These are phyloP conservation scores for Podargus strigoides DNA, from an alignment of 2,797 vertebrate species.

Conservation along the genomic window DNA sequence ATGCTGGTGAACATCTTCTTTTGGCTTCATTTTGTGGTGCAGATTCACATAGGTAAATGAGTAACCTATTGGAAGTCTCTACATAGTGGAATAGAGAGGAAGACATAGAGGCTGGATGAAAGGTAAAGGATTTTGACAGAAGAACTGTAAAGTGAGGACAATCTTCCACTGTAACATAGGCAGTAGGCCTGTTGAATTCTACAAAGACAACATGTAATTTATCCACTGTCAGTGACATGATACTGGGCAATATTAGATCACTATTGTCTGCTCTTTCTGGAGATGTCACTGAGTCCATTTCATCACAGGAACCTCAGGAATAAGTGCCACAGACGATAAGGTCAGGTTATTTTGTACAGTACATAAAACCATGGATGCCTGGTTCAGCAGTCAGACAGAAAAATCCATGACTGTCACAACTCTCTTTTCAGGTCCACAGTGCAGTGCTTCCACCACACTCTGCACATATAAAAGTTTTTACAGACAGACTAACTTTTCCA, in stretches of 20 bases:
- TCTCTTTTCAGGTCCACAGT: background rate
- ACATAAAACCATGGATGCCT: background rate
- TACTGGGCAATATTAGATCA: background rate
- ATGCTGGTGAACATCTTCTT: background rate
- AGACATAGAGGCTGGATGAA: background rate
- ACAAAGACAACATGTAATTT: background rate
- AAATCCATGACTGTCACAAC: background rate
- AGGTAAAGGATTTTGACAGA: background rate
- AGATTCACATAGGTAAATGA: background rate
- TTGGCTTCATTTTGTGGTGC: background rate
- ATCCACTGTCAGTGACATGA: background rate
- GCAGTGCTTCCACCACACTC: background rate
- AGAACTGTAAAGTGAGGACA: background rate
- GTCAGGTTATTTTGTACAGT: background rate
- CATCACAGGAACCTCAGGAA: background rate
- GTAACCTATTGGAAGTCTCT: background rate
- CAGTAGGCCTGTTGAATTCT: background rate
- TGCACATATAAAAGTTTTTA: background rate
- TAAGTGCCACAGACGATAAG: background rate
- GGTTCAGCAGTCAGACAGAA: background rate
- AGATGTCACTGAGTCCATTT: background rate
- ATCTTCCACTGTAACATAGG: background rate
- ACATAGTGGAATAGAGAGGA: background rate
- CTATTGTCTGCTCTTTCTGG: background rate
- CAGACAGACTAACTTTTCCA: background rate